phyloP scores from a whole-genome alignment of 2,797 vertebrate genomes.

The Macropodus opercularis region DNA sequence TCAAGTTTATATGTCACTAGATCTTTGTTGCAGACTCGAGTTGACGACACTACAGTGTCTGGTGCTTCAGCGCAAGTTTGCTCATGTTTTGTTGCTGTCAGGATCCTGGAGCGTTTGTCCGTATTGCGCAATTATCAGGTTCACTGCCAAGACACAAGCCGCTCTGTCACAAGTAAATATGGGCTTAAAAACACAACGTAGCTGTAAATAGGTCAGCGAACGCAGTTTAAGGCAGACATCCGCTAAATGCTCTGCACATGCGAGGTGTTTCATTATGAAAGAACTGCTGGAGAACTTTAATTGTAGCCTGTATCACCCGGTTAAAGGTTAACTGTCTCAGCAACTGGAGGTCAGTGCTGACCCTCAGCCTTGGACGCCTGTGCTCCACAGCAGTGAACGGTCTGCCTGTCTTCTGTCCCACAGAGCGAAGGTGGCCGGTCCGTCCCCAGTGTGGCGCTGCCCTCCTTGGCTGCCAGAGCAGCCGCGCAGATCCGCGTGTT shows the following conservation, averaged over 20 bases:
- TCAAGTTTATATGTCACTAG: no score
- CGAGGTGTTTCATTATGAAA: no score
- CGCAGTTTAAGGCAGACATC: no score
- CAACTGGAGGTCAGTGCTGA: not conserved
- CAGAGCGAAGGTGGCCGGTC: slow-evolving; percentile 43
- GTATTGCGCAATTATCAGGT: not conserved
- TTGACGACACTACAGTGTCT: not conserved
- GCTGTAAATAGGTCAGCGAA: no score
- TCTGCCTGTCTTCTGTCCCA: slow-evolving; percentile 24
- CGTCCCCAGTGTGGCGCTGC: slow-evolving; percentile 57
- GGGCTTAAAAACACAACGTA: not conserved
- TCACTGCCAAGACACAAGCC: not conserved
- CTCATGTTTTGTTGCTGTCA: not conserved
- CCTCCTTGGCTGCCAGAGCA: slow-evolving; percentile 71
- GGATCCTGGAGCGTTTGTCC: not conserved
- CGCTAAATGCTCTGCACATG: no score
- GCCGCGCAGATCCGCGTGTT: slow-evolving; percentile 67
- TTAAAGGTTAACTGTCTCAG: not conserved
- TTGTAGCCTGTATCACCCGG: not conserved
- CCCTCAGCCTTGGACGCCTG: not conserved
- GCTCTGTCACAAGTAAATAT: not conserved
- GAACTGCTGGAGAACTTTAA: no score
- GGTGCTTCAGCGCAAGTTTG: not conserved
- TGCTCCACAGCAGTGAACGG: slow-evolving; percentile 15
- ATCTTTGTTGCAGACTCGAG: not conserved